These are phyloP conservation scores for Aphelinus atriplicis DNA, from an alignment of 1,140 invertebrate genomes.

Conservation along the genomic window DNA sequence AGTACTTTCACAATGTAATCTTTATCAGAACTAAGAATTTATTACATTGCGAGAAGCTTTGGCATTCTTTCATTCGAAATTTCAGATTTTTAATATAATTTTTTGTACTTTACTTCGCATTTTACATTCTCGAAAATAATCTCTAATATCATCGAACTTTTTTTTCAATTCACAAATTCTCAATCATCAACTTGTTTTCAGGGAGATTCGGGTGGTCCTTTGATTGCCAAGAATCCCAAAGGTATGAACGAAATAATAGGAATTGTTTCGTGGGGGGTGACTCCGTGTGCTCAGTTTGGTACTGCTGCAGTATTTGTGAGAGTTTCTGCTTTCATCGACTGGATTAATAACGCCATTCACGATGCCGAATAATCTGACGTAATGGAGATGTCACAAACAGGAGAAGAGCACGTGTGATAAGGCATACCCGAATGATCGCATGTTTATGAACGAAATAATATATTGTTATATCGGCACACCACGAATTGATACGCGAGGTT, in stretches of 20 bases:
- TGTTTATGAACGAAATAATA: too few relatives aligned
- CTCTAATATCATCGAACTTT: too few relatives aligned
- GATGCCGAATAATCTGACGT: not conserved
- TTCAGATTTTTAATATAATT: too few relatives aligned
- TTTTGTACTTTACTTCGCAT: too few relatives aligned
- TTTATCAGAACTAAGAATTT: too few relatives aligned
- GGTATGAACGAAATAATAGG: constrained; percentile 63
- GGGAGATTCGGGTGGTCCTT: constrained; percentile 68
- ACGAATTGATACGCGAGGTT: too few relatives aligned
- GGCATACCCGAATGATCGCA: too few relatives aligned
- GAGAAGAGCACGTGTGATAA: too few relatives aligned
- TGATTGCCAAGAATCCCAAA: constrained; percentile 57
- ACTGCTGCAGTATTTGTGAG: constrained; percentile 59
- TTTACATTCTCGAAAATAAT: constrained; percentile 49
- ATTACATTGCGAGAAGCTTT: constrained; percentile 41
- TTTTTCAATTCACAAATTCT: not conserved
- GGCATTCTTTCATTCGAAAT: too few relatives aligned
- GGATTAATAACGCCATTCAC: constrained; percentile 41
- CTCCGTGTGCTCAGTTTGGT: constrained; percentile 69
- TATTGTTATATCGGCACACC: too few relatives aligned
- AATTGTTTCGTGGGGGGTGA: constrained; percentile 77
- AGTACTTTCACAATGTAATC: too few relatives aligned
- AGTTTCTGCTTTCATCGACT: constrained; percentile 65
- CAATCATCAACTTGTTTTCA: constrained; percentile 27
- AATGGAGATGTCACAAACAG: too few relatives aligned